Base-by-base conservation (phyloP, 30 jellyfish, hydroid and myxozoan genomes). In the Sanderia malayensis region DNA sequence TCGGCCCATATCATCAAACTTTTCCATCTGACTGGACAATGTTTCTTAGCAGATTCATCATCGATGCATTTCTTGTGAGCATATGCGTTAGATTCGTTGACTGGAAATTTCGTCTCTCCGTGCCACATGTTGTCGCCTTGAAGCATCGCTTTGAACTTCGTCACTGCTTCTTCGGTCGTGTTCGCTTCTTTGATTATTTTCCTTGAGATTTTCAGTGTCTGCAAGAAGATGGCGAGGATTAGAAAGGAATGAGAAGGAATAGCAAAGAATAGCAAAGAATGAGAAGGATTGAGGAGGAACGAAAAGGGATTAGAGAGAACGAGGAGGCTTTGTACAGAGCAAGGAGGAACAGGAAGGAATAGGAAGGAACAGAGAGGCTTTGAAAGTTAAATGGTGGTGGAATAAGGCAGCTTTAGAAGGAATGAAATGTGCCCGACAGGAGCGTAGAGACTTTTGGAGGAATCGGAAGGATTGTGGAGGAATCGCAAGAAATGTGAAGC, bases 1-100 rank as follows among this genome's bases (percentile, higher is more conserved):
- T 78, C 77, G 0, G 78, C 80, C 97, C 97, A 89, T 29, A 26
- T 82, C 81, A 67, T 67, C 27, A 89, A 61, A 28, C 95, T 74
- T 52, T 77, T 82, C 96, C 96, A 89, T 76, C 97, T 34, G 31
- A 83, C 94, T 4, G 97, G 97, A 58, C 97, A 89, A 52, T 89
- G 75, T 53, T 46, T 46, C 62, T 71, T 44, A 18, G 97, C 95
- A 15, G 86, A 32, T 18, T 61, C 90, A 46, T 70, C 72, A 65
- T 67, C 78, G 15, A 15, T 58, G 67, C 97, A 89, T 61, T 62
- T 57, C 45, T 71, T 82, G 49, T 75, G 70, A 18, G 97, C 97
- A 18, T 23, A 58, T 1, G 73, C 75, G 47, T 89, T 73, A 28
- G 96, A 83, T 53, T 89, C 97, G 53, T 75, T 76, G 37, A 69